Evolutionary conservation across 2,797 vertebrate genomes (phyloP).

Genomic region (Amblyopsis hoosieri): DNA sequence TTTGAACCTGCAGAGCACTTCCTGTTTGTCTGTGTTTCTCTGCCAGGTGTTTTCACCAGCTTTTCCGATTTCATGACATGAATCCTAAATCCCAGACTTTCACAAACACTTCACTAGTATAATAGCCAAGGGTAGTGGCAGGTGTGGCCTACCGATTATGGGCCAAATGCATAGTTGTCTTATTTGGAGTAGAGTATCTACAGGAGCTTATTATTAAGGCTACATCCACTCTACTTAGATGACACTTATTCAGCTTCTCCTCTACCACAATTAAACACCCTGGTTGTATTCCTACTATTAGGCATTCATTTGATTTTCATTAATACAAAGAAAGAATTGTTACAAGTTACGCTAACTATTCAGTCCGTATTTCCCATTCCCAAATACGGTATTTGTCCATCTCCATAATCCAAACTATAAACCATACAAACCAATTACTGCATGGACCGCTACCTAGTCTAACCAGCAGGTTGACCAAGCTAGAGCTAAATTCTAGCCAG

Average conservation of each 20-base stretch:
- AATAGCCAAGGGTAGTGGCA: slow-evolving; percentile 13
- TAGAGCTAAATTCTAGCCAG: slow-evolving; percentile 23
- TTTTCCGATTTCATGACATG: slow-evolving; percentile 28
- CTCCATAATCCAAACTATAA: background rate
- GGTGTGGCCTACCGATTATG: slow-evolving; percentile 1
- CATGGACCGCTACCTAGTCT: slow-evolving; percentile 20
- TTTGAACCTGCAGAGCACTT: slow-evolving; percentile 55
- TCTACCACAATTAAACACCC: background rate
- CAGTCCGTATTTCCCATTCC: background rate
- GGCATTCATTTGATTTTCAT: slow-evolving; percentile 11
- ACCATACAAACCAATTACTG: slow-evolving; percentile 10
- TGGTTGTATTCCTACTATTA: slow-evolving; percentile 9
- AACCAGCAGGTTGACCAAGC: slow-evolving; percentile 6
- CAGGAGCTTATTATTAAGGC: too few species aligned
- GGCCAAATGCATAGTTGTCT: too few species aligned
- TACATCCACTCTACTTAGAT: background rate
- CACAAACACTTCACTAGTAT: slow-evolving; percentile 8
- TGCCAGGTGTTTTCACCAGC: slow-evolving; percentile 42
- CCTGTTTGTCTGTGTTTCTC: slow-evolving; percentile 63
- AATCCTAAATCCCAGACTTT: slow-evolving; percentile 17
- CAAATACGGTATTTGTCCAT: background rate
- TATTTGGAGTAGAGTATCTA: too few species aligned
- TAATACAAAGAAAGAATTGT: background rate
- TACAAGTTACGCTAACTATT: background rate
- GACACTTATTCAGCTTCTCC: background rate